Evolutionary conservation across 2,113 vertebrate genomes (phyloP).

Genomic region (Cettia cetti): DNA sequence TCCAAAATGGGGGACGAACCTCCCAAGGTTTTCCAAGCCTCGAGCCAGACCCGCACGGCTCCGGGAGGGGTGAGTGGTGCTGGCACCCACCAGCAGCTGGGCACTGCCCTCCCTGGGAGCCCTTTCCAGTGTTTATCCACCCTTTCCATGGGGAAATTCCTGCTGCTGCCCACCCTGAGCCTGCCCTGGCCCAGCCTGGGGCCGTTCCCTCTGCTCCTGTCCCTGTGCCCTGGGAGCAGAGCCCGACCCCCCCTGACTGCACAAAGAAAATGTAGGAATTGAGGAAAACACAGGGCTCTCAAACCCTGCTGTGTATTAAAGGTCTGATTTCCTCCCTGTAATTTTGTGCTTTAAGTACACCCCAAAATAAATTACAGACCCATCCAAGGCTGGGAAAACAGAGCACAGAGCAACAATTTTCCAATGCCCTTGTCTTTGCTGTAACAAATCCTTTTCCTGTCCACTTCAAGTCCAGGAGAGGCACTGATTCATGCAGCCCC

Average conservation of each 20-base stretch:
- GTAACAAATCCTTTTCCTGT: not conserved
- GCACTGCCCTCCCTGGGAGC: not conserved
- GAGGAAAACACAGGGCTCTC: not conserved
- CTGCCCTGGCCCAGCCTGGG: too few species aligned
- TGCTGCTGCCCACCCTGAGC: not conserved
- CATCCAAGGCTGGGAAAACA: not conserved
- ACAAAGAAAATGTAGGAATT: not conserved
- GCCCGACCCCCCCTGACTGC: accelerated
- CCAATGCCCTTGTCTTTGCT: not conserved
- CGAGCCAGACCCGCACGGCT: constrained; percentile 79
- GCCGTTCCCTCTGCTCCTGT: not conserved
- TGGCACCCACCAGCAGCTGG: not conserved
- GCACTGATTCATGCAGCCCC: not conserved
- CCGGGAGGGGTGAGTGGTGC: constrained; percentile 88
- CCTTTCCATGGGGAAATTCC: not conserved
- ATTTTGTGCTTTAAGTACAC: not conserved
- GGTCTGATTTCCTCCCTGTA: not conserved
- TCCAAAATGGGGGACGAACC: constrained; percentile 87
- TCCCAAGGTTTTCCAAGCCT: constrained; percentile 90
- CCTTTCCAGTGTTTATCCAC: not conserved
- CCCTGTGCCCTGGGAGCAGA: not conserved
- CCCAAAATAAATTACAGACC: not conserved
- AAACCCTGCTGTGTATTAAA: not conserved
- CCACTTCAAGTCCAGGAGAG: not conserved
- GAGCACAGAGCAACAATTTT: not conserved